These are phyloP conservation scores for Caenorhabditis panamensis DNA, from an alignment of 2,888 invertebrate species.

Conservation along the genomic window DNA sequence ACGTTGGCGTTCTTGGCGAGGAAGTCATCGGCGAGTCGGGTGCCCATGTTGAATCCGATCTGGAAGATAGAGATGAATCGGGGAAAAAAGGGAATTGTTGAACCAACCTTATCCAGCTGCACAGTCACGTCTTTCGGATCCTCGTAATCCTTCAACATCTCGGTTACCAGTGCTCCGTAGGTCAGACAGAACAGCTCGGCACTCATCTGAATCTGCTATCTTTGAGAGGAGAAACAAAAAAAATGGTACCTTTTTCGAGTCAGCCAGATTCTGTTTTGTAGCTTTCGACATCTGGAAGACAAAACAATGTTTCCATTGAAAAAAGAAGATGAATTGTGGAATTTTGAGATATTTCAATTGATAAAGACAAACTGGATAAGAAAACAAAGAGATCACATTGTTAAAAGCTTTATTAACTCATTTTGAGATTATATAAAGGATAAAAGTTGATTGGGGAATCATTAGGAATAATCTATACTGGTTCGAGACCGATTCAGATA, in stretches of 20 bases:
- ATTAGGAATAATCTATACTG: not conserved
- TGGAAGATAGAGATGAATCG: constrained; percentile 43
- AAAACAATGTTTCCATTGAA: not conserved
- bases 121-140: constrained; percentile 98
- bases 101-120: constrained; percentile 88
- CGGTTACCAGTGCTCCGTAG: constrained; percentile 96
- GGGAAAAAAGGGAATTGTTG: no score
- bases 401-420: no score
- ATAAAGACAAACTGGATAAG: no score
- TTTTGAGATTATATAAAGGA: no score
- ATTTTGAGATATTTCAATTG: not conserved
- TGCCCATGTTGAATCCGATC: constrained; percentile 97
- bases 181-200: constrained; percentile 94
- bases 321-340: not conserved
- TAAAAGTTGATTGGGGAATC: no score
- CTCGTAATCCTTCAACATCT: constrained; percentile 96
- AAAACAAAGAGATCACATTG: no score
- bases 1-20: constrained; percentile 90
- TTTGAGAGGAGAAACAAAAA: not conserved
- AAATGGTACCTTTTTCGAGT: constrained; percentile 66
- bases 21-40: constrained; percentile 97
- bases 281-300: constrained; percentile 65
- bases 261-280: constrained; percentile 61
- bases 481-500: constrained; percentile 18
- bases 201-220: constrained; percentile 70